phyloP scores from a whole-genome alignment of 2,888 invertebrate species.

The Sclerodermus sp. region DNA sequence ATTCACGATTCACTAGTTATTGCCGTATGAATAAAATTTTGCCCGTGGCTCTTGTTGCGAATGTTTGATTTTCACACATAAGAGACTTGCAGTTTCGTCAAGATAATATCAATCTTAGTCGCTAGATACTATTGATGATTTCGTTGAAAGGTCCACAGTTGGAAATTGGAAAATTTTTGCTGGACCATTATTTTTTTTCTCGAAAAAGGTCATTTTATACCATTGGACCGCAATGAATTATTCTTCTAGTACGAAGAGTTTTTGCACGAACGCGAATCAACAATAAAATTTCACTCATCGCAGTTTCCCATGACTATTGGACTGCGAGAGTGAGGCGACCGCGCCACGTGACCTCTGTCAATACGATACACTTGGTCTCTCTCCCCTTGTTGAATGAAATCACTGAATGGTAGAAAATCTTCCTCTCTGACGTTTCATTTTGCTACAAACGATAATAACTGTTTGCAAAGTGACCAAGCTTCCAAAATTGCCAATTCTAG shows the following conservation, averaged over 20 bases:
- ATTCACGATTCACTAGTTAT: conserved; percentile 27
- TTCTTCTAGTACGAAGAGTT: too few species aligned
- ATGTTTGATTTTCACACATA: conserved; percentile 54
- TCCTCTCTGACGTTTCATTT: conserved; percentile 10
- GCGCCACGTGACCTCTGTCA: conserved; percentile 49
- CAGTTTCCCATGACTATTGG: conserved; percentile 28
- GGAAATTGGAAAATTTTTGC: too few species aligned
- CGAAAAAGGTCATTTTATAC: too few species aligned
- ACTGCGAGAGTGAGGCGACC: conserved; percentile 14
- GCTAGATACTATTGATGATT: too few species aligned
- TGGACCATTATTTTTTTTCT: too few species aligned
- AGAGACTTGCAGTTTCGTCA: too few species aligned
- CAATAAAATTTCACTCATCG: too few species aligned
- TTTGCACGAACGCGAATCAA: too few species aligned
- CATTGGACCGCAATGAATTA: too few species aligned
- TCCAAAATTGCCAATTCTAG: conserved; percentile 26
- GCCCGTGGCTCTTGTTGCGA: conserved; percentile 20
- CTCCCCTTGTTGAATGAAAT: conserved; percentile 21
- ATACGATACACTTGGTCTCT: conserved; percentile 33
- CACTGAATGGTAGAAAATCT: conserved; percentile 24
- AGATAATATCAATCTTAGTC: too few species aligned
- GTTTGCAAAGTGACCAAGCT: conserved; percentile 36
- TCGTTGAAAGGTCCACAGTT: too few species aligned
- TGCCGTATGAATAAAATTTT: conserved; percentile 34
- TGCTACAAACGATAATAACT: conserved; percentile 20